Evolutionary conservation across 2,113 vertebrate species (phyloP).

Genomic region (Crotalus horridus): DNA sequence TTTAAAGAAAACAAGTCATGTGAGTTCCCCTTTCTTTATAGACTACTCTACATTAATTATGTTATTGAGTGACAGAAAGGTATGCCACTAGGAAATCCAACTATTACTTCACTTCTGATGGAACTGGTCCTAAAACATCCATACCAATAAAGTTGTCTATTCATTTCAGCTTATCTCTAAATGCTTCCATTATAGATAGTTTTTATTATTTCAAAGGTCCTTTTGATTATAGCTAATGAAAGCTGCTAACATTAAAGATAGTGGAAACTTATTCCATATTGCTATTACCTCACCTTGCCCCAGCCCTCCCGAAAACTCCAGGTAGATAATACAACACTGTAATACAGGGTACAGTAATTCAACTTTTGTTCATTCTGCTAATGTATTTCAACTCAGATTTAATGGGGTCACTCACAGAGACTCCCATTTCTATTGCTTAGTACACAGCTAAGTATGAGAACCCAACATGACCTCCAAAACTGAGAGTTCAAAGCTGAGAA

Average conservation of each 20-base stretch:
- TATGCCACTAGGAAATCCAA: neutral
- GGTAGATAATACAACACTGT: neutral
- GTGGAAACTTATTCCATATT: neutral
- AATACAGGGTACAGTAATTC: neutral
- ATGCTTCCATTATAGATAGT: conserved; percentile 10
- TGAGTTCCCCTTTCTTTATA: neutral
- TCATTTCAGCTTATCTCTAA: conserved; percentile 21
- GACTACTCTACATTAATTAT: neutral
- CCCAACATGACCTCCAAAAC: neutral
- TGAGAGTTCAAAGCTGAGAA: neutral
- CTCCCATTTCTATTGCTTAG: neutral
- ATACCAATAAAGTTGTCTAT: conserved; percentile 13
- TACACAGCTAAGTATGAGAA: neutral
- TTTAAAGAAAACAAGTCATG: neutral
- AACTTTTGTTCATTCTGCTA: conserved; percentile 3
- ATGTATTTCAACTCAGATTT: conserved; percentile 2
- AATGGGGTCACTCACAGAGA: neutral
- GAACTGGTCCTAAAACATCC: conserved; percentile 1
- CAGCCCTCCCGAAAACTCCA: neutral
- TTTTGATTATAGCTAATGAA: conserved; percentile 15
- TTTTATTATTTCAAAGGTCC: conserved; percentile 1
- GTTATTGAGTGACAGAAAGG: neutral
- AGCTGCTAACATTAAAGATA: neutral
- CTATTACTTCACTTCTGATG: neutral
- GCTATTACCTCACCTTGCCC: neutral